These are phyloP conservation scores for Zalophus californianus DNA, from an alignment of 2,797 vertebrate genomes.

Conservation along the genomic window DNA sequence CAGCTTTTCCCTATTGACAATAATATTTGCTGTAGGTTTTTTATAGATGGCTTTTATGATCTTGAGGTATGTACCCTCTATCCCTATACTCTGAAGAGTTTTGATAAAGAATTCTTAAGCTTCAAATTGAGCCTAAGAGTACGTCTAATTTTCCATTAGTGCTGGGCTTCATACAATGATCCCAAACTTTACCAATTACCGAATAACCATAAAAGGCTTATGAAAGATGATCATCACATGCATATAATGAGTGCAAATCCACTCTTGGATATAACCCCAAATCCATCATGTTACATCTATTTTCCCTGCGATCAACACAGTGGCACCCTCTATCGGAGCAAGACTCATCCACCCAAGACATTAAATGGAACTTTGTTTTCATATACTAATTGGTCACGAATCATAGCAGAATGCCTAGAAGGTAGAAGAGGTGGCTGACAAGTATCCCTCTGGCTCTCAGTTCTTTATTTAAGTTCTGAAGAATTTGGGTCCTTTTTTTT, in stretches of 20 bases:
- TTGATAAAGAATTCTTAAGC: background rate
- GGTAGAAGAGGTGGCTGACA: background rate
- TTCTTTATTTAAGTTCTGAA: background rate
- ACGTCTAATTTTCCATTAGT: background rate
- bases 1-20: too few species aligned
- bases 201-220: background rate
- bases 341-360: background rate
- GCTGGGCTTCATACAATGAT: background rate
- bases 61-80: too few species aligned
- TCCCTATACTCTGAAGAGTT: too few species aligned
- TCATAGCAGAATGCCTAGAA: background rate
- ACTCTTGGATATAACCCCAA: background rate
- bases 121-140: background rate
- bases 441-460: background rate
- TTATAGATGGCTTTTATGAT: too few species aligned
- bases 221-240: background rate
- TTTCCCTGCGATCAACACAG: background rate
- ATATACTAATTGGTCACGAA: background rate
- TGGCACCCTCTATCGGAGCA: background rate
- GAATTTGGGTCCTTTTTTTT: background rate
- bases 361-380: background rate
- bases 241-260: background rate
- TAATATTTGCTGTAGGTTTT: too few species aligned
- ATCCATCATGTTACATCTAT: background rate
- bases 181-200: background rate